Conservation (phyloP, 2,888 invertebrate genomes). For the Standfussiana lucernea region DNA sequence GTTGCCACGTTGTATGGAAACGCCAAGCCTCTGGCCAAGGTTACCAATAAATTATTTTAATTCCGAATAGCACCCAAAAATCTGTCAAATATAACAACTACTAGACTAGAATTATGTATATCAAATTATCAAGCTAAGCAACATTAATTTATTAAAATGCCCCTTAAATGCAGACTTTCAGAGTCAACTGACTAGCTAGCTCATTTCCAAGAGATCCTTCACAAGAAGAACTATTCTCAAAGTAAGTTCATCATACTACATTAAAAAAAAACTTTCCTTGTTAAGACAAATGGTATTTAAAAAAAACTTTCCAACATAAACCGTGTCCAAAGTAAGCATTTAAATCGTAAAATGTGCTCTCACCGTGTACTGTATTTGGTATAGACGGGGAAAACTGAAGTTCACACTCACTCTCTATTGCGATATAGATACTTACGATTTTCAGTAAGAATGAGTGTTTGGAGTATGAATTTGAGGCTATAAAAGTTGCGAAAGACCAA, state of each 20-base stretch:
- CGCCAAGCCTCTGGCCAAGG: no score
- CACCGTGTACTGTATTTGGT: not conserved
- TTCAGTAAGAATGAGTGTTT: not conserved
- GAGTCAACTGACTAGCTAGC: not conserved
- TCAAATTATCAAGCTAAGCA: not conserved
- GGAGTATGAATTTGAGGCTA: not conserved
- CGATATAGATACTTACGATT: not conserved
- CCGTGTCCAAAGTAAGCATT: not conserved
- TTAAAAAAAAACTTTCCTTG: slow-evolving; percentile 30
- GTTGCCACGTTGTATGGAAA: no score
- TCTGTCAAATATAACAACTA: not conserved
- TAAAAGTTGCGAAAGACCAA: not conserved
- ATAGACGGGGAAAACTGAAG: not conserved
- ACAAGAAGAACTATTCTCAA: not conserved
- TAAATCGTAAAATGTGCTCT: not conserved
- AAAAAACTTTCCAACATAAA: slow-evolving; percentile 25
- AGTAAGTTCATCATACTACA: slow-evolving; percentile 27
- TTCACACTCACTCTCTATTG: not conserved
- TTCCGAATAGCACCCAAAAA: not conserved
- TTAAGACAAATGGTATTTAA: slow-evolving; percentile 24
- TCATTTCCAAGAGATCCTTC: not conserved
- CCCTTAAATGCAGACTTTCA: not conserved
- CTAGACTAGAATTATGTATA: not conserved
- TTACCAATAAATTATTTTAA: not conserved
- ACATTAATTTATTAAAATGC: not conserved